These are phyloP conservation scores for Phyllostomus hastatus DNA, from an alignment of 2,113 vertebrate genomes.

Conservation along the genomic window DNA sequence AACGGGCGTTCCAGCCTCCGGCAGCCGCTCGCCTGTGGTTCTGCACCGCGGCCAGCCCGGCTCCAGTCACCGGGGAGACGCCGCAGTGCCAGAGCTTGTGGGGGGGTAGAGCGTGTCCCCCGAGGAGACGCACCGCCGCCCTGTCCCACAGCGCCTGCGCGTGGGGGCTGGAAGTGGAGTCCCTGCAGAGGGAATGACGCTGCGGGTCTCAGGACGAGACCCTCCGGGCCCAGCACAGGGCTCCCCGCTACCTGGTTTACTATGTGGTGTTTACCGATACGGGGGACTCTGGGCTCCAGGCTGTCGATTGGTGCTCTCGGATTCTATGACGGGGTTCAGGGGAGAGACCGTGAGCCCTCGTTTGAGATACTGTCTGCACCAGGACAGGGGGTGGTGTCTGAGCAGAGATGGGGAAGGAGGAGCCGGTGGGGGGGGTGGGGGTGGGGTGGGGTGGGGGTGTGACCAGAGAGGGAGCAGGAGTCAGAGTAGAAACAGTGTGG, in stretches of 20 bases:
- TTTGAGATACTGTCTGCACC: background rate
- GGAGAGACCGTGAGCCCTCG: background rate
- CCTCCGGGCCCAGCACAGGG: background rate
- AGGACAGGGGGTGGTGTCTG: accelerated
- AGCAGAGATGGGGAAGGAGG: background rate
- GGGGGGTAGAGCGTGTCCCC: background rate
- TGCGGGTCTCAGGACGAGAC: background rate
- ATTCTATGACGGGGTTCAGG: background rate
- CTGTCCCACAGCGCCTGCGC: background rate
- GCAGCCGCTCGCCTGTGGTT: background rate
- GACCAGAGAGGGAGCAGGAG: background rate
- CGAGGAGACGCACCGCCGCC: background rate
- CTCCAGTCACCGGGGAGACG: background rate
- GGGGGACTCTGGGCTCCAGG: background rate
- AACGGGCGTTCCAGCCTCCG: background rate
- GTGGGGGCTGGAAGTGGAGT: background rate
- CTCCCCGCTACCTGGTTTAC: background rate
- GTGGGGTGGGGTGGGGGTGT: too few relatives aligned
- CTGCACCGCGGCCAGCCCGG: background rate
- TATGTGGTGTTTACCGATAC: background rate
- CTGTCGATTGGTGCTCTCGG: background rate
- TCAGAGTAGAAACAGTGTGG: background rate
- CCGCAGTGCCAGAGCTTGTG: accelerated
- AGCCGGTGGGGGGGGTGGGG: too few relatives aligned
- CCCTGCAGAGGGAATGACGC: background rate